Evolutionary conservation across 1,140 invertebrate genomes (phyloP).

Genomic region (Ips typographus): DNA sequence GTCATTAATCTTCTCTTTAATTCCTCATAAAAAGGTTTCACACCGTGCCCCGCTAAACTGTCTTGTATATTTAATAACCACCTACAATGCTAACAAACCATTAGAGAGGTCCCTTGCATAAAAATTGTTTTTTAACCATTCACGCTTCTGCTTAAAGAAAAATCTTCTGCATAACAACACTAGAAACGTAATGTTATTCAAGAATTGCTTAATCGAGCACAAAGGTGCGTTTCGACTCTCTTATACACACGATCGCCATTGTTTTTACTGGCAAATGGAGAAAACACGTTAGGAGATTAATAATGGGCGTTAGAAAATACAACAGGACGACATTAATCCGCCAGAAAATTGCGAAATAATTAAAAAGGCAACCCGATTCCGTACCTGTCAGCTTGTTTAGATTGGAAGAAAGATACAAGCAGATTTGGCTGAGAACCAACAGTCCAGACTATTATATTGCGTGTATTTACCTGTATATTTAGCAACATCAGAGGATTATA

Average conservation of each 20-base stretch:
- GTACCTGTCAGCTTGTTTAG: constrained; percentile 18
- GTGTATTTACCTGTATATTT: no score
- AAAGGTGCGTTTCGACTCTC: background rate
- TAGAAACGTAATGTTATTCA: background rate
- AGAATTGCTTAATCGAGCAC: background rate
- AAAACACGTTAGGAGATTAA: constrained; percentile 13
- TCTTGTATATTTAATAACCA: constrained; percentile 21
- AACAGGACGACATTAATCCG: constrained; percentile 18
- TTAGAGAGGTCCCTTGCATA: background rate
- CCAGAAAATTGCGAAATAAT: constrained; percentile 17
- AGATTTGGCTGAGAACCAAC: constrained; percentile 21
- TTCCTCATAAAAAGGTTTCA: constrained; percentile 27
- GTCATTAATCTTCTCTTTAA: constrained; percentile 27
- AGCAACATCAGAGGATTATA: no score
- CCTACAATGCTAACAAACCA: constrained; percentile 19
- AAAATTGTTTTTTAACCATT: background rate
- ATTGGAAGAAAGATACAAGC: constrained; percentile 5
- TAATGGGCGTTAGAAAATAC: constrained; percentile 7
- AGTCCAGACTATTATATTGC: no score
- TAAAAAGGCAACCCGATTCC: constrained; percentile 9
- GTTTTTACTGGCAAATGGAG: constrained; percentile 4
- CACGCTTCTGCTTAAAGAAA: background rate
- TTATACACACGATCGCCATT: constrained; percentile 12
- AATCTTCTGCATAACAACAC: background rate
- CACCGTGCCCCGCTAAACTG: constrained; percentile 11